These are phyloP conservation scores for Brienomyrus brachyistius DNA, from an alignment of 2,113 vertebrate species.

Conservation along the genomic window DNA sequence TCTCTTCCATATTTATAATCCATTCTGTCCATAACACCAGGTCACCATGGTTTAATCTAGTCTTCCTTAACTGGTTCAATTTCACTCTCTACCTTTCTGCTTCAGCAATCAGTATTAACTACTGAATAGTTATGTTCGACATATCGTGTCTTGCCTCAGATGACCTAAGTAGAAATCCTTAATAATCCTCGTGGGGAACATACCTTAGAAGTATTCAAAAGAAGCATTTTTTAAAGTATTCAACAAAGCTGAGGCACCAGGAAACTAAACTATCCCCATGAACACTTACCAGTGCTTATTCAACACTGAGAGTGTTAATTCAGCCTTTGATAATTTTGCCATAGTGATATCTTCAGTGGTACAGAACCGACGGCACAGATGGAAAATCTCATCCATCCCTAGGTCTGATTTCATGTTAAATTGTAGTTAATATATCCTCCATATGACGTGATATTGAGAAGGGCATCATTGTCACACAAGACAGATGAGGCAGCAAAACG, in stretches of 20 bases:
- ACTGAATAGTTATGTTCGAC: background rate
- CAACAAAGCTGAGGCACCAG: background rate
- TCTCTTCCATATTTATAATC: slow-evolving; percentile 7
- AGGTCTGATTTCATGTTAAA: background rate
- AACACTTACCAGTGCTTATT: background rate
- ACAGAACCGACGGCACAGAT: background rate
- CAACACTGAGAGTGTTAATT: background rate
- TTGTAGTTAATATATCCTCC: background rate
- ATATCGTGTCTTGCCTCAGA: background rate
- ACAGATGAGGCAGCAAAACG: background rate
- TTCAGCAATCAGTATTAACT: background rate
- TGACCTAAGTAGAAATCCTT: background rate
- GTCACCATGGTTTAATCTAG: background rate
- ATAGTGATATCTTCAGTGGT: background rate
- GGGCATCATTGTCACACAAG: background rate
- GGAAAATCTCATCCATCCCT: background rate
- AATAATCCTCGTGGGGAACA: background rate
- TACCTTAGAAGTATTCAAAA: background rate
- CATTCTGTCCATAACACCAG: slow-evolving; percentile 1
- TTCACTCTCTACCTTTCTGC: background rate
- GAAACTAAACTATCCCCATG: background rate
- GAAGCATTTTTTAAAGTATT: background rate
- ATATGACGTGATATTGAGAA: background rate
- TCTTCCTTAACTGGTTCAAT: background rate
- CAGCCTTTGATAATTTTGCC: background rate